Evolutionary conservation across 1,140 invertebrate species (phyloP), one percentile per base, ranked within the genome.

Genomic region (Diplogasteroides magnus): DNA sequence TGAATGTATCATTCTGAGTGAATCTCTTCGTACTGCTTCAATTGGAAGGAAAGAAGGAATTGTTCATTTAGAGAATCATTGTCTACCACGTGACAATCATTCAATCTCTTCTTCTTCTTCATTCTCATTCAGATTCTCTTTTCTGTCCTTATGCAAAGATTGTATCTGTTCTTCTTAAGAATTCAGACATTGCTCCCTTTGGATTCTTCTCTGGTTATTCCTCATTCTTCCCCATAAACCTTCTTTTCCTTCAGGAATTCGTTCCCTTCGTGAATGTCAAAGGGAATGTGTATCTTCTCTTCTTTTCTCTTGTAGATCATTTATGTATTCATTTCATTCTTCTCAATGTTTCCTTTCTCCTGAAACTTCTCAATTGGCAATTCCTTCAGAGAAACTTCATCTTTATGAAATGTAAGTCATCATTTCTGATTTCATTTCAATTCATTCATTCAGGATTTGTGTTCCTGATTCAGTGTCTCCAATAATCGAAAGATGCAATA

Each of bases 61-160:
- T 26, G 62, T 64, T 29, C 60, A 71, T 31, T 58, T 64, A 29
- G 69, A 71, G 57, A 71, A 71, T 58, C 64, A 71, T 57, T 71
- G 69, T 32, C 32, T 71, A 2, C 62, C 63, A n/a, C 69, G 69
- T 71, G 37, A 26, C n/a, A 56, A n/a, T 28, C 19, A 29, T 27
- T 14, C 31, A 15, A 31, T 3, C 27, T 48, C 13, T 28, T 19
- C 57, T n/a, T n/a, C 6, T 23, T 61, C 1, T 11, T 56, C 37
- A 25, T 28, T 67, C 26, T 26, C 31, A 32, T 64, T 63, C 68
- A 69, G 68, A 60, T n/a, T 31, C 61, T 23, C 31, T 37, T n/a
- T 28, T 60, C 19, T 71, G 69, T 61, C 69, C 69, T 6, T 56
- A 32, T 2, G 69, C 48, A 23, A 58, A 63, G 37, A 61, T 71